These are phyloP conservation scores for Shargacucullia verbasci DNA, from an alignment of 2,888 invertebrate species.

Conservation along the genomic window DNA sequence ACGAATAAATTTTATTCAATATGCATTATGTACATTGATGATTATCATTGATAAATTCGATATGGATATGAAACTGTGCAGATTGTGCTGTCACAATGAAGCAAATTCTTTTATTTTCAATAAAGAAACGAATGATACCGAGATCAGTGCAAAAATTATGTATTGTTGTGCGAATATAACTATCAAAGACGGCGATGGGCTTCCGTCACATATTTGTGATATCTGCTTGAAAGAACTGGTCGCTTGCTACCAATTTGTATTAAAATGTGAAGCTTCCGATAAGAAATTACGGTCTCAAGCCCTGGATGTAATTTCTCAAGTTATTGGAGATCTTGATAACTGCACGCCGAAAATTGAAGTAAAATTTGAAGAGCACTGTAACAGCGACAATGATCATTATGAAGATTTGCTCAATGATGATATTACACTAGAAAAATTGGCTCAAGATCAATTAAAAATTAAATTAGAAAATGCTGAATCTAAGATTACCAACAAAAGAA, in stretches of 20 bases:
- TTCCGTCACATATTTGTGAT: conserved; percentile 70
- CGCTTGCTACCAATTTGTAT: conserved; percentile 69
- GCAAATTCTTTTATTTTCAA: conserved; percentile 67
- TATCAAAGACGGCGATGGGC: conserved; percentile 69
- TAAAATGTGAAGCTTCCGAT: conserved; percentile 75
- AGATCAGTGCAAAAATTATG: conserved; percentile 67
- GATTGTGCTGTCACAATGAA: conserved; percentile 70
- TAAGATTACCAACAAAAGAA: conserved; percentile 35
- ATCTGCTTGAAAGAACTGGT: conserved; percentile 68
- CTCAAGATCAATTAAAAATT: conserved; percentile 14
- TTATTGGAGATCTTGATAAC: conserved; percentile 23
- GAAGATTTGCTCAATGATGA: conserved; percentile 47
- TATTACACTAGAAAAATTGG: conserved; percentile 35
- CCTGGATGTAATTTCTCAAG: conserved; percentile 16
- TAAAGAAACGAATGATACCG: conserved; percentile 45
- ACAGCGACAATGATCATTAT: conserved; percentile 49
- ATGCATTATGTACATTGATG: too few species aligned
- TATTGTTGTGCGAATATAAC: conserved; percentile 71
- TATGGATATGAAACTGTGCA: conserved; percentile 70
- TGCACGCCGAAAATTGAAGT: conserved; percentile 61
- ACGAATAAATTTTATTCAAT: too few species aligned
- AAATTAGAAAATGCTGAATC: conserved; percentile 29
- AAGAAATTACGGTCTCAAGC: conserved; percentile 62
- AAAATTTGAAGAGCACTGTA: conserved; percentile 62
- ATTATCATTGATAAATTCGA: too few species aligned